Percentiles rank a stretch among this genome's conserved stretches.
Evolutionary conservation across 2,888 invertebrate species (phyloP).

Genomic region (Lysandra coridon): DNA sequence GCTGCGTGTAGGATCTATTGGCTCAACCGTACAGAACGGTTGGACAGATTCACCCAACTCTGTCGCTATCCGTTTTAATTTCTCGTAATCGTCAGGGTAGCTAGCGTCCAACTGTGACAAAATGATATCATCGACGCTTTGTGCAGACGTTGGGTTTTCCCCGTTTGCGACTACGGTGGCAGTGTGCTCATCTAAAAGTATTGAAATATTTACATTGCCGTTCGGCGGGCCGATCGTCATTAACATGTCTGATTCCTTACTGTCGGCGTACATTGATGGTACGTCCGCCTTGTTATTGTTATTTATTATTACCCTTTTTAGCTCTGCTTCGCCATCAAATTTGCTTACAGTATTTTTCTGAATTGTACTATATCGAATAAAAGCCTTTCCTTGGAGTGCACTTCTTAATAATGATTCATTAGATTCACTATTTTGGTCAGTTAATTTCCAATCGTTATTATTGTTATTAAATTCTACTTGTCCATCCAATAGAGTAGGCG

Average conservation of each 20-base stretch:
- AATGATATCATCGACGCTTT: slow-evolving; percentile 85
- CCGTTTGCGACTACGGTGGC: slow-evolving; percentile 67
- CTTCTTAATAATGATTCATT: slow-evolving; percentile 90
- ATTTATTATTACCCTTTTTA: slow-evolving; percentile 68
- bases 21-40: slow-evolving; percentile 83
- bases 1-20: slow-evolving; percentile 72
- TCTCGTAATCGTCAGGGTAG: slow-evolving; percentile 91
- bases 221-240: slow-evolving; percentile 69
- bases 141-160: slow-evolving; percentile 80
- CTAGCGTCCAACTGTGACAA: slow-evolving; percentile 84
- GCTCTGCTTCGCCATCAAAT: slow-evolving; percentile 63
- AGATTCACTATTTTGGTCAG: slow-evolving; percentile 84
- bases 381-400: slow-evolving; percentile 90
- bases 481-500: slow-evolving; percentile 76
- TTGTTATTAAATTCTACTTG: slow-evolving; percentile 84
- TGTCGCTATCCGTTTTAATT: slow-evolving; percentile 90
- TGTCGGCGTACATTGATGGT: slow-evolving; percentile 80
- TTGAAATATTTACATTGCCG: slow-evolving; percentile 72
- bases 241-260: slow-evolving; percentile 64
- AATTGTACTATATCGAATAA: slow-evolving; percentile 78
- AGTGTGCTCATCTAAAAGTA: slow-evolving; percentile 72
- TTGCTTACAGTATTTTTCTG: slow-evolving; percentile 76
- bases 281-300: slow-evolving; percentile 74
- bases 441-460: slow-evolving; percentile 91
- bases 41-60: slow-evolving; percentile 90